Evolutionary conservation across 2,797 vertebrate genomes (phyloP).

Genomic region (Clamator glandarius): DNA sequence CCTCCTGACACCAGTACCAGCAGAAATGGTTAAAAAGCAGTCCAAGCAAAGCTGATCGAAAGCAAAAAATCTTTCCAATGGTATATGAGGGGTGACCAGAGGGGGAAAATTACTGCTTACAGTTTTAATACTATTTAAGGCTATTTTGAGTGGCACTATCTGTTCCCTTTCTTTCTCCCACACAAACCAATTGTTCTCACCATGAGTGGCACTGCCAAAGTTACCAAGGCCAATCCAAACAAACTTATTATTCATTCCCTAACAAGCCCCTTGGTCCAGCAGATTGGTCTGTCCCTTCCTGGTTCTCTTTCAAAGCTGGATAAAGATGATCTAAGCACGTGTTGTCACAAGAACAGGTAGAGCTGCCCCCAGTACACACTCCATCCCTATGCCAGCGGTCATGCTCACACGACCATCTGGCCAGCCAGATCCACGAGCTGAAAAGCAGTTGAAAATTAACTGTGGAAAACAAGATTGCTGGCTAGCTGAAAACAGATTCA

Average conservation of each 20-base stretch:
- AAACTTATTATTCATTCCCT: not conserved
- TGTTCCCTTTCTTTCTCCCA: not conserved
- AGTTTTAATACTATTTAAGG: not conserved
- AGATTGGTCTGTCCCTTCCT: not conserved
- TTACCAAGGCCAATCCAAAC: not conserved
- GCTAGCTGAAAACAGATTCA: not conserved
- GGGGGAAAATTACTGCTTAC: not conserved
- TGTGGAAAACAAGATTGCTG: not conserved
- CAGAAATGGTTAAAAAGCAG: not conserved
- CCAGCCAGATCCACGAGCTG: not conserved
- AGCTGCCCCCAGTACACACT: not conserved
- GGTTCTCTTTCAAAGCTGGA: not conserved
- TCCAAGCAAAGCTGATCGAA: not conserved
- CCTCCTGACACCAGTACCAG: not conserved
- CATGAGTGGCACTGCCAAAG: rapidly evolving
- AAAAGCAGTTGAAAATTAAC: not conserved
- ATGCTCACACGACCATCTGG: not conserved
- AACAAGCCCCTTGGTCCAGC: not conserved
- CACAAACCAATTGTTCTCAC: not conserved
- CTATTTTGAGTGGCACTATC: not conserved
- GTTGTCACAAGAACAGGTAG: not conserved
- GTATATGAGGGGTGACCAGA: not conserved
- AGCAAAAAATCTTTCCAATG: not conserved
- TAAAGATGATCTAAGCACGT: not conserved
- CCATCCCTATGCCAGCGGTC: not conserved